Conservation (phyloP, 1,140 invertebrate genomes). For the Lasioglossum albipes region DNA sequence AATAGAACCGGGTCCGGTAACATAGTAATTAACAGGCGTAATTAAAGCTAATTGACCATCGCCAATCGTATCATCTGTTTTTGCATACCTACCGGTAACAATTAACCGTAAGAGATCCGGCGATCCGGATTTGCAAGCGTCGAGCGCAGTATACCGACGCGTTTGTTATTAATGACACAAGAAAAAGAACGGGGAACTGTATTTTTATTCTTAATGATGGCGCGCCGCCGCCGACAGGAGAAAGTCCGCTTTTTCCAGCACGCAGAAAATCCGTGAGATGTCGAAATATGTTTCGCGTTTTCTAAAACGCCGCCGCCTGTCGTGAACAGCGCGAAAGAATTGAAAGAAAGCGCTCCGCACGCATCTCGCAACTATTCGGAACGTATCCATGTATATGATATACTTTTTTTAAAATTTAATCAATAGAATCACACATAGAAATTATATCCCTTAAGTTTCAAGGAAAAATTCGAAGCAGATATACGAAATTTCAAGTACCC, state of each 20-base stretch:
- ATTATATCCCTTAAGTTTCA: too few relatives aligned
- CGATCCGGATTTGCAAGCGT: background rate
- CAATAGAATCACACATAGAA: too few relatives aligned
- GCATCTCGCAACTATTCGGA: background rate
- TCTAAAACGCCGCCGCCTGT: constrained; percentile 27
- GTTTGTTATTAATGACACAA: constrained; percentile 29
- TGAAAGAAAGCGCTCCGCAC: constrained; percentile 31
- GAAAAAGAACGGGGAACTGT: background rate
- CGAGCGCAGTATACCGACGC: background rate
- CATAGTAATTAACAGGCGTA: constrained; percentile 14
- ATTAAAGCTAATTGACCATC: constrained; percentile 37
- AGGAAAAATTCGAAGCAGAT: too few relatives aligned
- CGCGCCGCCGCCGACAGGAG: background rate
- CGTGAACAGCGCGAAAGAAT: background rate
- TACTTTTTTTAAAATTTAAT: too few relatives aligned
- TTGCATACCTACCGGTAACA: background rate
- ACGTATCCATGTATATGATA: too few relatives aligned
- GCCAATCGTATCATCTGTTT: constrained; percentile 21
- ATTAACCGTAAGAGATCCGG: constrained; percentile 4
- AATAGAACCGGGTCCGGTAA: background rate
- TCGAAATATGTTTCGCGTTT: constrained; percentile 31
- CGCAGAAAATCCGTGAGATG: constrained; percentile 31
- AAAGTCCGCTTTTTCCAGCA: constrained; percentile 41
- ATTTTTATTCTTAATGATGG: constrained; percentile 13
- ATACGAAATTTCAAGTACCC: too few relatives aligned